A percentile compares a stretch with the other conserved stretches of the same genome.
phyloP scores from a whole-genome alignment of 2,797 vertebrate genomes.

The Mallotus villosus region DNA sequence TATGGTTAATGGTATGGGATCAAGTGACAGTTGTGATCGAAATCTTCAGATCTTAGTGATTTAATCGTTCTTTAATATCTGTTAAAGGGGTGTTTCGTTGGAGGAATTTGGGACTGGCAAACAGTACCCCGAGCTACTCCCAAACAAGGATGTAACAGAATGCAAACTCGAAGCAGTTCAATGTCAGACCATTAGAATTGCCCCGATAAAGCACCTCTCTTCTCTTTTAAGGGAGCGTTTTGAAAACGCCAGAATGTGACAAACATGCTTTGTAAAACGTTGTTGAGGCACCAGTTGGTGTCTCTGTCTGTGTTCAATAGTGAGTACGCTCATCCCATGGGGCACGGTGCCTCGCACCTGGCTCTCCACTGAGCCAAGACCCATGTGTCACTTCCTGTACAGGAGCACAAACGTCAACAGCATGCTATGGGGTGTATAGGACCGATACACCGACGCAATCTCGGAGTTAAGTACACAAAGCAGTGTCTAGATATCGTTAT shows the following conservation, averaged over 20 bases:
- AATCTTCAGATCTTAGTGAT: conserved; percentile 1
- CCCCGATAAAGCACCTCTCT: neutral
- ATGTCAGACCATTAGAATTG: neutral
- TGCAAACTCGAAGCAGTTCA: neutral
- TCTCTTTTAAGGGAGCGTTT: conserved; percentile 18
- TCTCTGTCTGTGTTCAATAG: neutral
- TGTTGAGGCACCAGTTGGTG: neutral
- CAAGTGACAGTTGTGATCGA: conserved; percentile 1
- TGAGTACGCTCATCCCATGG: neutral
- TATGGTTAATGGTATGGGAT: conserved; percentile 8
- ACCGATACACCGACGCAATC: neutral
- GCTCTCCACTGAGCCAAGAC: neutral
- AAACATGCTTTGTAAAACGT: neutral
- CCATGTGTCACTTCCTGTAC: neutral
- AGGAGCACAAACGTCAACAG: too few species aligned
- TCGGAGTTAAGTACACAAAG: neutral
- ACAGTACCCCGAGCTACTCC: conserved; percentile 9
- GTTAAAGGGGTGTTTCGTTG: conserved; percentile 18
- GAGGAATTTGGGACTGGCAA: conserved; percentile 34
- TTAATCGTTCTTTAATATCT: conserved; percentile 11
- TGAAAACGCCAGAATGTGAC: conserved; percentile 10
- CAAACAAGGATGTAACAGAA: neutral
- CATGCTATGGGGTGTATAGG: neutral
- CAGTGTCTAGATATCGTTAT: neutral
- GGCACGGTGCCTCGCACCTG: neutral